A percentile compares a stretch with the other conserved stretches of the same genome.
phyloP scores from a whole-genome alignment of 2,888 invertebrate genomes.

The Nomada goodeniana region DNA sequence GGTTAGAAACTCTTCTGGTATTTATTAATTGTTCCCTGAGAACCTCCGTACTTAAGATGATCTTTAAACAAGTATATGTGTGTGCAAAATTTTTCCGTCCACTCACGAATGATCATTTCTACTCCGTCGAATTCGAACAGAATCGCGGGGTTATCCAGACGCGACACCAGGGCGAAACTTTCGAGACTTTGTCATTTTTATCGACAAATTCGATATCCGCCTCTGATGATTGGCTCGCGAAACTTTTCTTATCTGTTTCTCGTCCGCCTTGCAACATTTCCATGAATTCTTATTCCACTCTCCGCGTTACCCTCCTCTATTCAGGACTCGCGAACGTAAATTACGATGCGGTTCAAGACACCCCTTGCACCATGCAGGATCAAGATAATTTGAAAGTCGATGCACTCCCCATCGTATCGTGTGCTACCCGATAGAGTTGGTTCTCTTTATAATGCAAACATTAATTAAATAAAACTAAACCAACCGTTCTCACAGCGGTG shows the following conservation, averaged over 20 bases:
- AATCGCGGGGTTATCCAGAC: slow-evolving; percentile 25
- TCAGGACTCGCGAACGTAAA: slow-evolving; percentile 62
- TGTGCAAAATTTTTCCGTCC: no score
- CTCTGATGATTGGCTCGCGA: slow-evolving; percentile 77
- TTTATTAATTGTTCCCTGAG: slow-evolving; percentile 1
- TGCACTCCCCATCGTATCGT: background rate
- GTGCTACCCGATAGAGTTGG: no score
- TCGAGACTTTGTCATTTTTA: slow-evolving; percentile 83
- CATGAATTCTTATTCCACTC: slow-evolving; percentile 22
- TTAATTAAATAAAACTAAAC: no score
- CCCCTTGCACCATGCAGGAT: slow-evolving; percentile 41
- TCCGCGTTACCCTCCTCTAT: slow-evolving; percentile 22
- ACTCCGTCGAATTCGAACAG: slow-evolving; percentile 50
- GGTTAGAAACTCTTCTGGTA: slow-evolving; percentile 74
- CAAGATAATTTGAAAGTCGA: background rate
- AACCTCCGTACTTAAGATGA: no score
- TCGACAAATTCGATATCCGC: slow-evolving; percentile 78
- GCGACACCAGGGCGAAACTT: slow-evolving; percentile 67
- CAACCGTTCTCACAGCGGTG: no score
- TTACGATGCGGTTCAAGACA: slow-evolving; percentile 62
- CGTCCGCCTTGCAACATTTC: slow-evolving; percentile 48
- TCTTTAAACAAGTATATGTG: no score
- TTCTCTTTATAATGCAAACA: no score
- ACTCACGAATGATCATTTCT: no score
- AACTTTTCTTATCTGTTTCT: slow-evolving; percentile 83